Evolutionary conservation across 2,113 vertebrate genomes (phyloP).

Genomic region (Oostethus manadensis): DNA sequence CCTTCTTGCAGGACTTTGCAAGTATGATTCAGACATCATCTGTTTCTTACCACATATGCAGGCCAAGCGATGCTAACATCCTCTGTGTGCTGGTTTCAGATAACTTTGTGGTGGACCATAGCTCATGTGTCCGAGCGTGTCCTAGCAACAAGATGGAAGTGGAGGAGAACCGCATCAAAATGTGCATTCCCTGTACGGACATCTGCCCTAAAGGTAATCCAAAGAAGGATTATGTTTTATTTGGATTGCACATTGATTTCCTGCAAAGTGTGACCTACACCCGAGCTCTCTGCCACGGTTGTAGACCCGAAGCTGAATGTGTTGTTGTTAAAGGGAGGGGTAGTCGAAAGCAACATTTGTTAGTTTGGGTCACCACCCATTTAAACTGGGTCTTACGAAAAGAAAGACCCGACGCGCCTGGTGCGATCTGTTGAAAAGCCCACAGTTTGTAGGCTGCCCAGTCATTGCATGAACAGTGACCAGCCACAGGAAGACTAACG

Average conservation of each 20-base stretch:
- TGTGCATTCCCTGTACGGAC: constrained; percentile 96
- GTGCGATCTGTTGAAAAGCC: too few species aligned
- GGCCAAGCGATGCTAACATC: not conserved
- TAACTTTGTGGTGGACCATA: constrained; percentile 98
- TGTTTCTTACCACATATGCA: constrained; percentile 9
- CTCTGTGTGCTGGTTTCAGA: constrained; percentile 65
- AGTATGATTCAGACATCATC: constrained; percentile 35
- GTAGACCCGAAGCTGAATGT: not conserved
- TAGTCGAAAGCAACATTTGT: not conserved
- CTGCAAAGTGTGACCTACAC: not conserved
- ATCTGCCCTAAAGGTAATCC: constrained; percentile 94
- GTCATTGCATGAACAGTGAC: too few species aligned
- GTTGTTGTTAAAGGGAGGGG: not conserved
- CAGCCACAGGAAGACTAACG: not conserved
- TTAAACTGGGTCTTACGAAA: too few species aligned
- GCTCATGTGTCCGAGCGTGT: constrained; percentile 93
- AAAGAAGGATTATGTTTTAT: not conserved
- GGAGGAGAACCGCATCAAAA: constrained; percentile 93
- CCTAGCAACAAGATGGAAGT: constrained; percentile 98
- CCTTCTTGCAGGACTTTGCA: constrained; percentile 33
- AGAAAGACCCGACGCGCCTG: too few species aligned
- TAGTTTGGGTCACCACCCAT: not conserved
- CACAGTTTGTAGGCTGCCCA: too few species aligned
- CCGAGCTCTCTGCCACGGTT: not conserved
- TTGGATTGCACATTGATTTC: constrained; percentile 1